These are phyloP conservation scores for Dicerorhinus sumatrensis DNA, from an alignment of 2,113 vertebrate species.

Conservation along the genomic window DNA sequence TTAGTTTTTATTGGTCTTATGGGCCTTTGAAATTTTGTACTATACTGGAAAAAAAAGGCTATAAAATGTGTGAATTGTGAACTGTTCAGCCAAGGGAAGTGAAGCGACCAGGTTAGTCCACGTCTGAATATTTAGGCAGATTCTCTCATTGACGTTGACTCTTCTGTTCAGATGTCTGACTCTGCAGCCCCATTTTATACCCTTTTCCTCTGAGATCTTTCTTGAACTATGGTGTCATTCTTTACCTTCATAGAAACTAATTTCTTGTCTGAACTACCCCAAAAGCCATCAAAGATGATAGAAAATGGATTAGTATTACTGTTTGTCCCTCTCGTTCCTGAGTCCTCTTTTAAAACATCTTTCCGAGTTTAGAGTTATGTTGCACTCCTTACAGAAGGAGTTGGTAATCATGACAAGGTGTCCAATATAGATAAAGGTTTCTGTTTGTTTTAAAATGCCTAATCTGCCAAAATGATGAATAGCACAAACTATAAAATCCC, in stretches of 20 bases:
- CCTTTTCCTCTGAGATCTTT: background rate
- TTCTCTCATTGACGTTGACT: background rate
- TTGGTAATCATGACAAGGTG: background rate
- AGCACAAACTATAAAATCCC: background rate
- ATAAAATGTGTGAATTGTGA: background rate
- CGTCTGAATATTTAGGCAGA: background rate
- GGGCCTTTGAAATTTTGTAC: background rate
- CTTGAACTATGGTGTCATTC: background rate
- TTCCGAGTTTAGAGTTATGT: background rate
- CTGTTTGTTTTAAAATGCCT: slow-evolving; percentile 16
- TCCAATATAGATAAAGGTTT: background rate
- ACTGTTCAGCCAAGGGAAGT: background rate
- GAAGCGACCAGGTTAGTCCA: background rate
- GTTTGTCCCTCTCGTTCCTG: background rate
- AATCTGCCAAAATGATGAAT: background rate
- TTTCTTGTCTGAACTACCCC: background rate
- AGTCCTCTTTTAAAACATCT: background rate
- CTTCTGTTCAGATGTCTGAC: background rate
- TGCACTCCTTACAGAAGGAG: background rate
- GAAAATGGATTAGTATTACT: background rate
- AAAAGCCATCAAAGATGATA: background rate
- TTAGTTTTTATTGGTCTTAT: background rate
- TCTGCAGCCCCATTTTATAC: background rate
- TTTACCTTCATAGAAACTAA: background rate
- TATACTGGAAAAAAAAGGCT: background rate